Evolutionary conservation across 2,113 vertebrate species (phyloP).

Genomic region (Lepidothrix coronata): DNA sequence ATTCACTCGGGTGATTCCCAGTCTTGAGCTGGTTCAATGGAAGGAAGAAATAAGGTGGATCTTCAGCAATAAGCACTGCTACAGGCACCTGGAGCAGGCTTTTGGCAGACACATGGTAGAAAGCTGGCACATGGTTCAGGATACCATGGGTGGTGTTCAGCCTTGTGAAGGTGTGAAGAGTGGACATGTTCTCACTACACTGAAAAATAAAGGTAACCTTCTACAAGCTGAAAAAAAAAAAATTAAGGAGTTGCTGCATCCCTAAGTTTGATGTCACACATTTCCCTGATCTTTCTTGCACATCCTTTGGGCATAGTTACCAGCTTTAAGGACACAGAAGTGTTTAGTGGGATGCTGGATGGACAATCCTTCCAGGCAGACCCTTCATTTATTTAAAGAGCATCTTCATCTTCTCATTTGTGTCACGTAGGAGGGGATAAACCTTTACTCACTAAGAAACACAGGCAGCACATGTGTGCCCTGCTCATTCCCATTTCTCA

Average conservation of each 20-base stretch:
- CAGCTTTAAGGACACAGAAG: background rate
- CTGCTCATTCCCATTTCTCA: background rate
- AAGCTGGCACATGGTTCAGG: background rate
- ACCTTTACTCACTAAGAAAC: background rate
- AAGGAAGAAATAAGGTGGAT: background rate
- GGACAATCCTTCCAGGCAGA: background rate
- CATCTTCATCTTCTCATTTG: background rate
- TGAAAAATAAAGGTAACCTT: background rate
- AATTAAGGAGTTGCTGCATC: background rate
- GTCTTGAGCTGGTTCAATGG: background rate
- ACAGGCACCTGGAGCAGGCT: background rate
- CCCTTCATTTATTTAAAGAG: background rate
- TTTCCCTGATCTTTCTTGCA: background rate
- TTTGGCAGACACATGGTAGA: fast-evolving
- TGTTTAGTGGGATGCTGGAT: background rate
- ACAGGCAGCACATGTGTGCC: background rate
- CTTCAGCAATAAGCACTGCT: background rate
- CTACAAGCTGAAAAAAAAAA: background rate
- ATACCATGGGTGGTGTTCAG: too few relatives aligned
- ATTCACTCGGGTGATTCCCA: background rate
- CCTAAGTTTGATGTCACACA: background rate
- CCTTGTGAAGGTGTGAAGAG: background rate
- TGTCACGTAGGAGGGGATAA: background rate
- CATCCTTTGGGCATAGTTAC: fast-evolving
- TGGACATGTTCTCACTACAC: background rate